These are phyloP conservation scores for Ganaspis brasiliensis DNA, from an alignment of 2,888 invertebrate species.

Conservation along the genomic window DNA sequence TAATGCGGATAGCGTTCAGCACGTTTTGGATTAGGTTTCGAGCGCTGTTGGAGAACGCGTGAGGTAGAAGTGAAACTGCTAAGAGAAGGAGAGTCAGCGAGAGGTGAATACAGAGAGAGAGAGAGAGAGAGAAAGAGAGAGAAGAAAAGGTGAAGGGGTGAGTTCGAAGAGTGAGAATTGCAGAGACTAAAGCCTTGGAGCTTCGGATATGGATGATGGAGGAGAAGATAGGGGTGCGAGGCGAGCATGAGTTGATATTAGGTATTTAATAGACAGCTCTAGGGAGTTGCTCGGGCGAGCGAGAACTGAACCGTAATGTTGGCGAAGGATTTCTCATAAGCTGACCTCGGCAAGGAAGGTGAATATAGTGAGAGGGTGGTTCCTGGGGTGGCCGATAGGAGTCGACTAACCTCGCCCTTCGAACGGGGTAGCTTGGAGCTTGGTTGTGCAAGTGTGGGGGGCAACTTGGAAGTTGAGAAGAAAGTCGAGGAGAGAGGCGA, in stretches of 20 bases:
- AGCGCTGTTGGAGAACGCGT: slow-evolving; percentile 49
- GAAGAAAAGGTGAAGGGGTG: slow-evolving; percentile 37
- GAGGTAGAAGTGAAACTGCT: slow-evolving; percentile 26
- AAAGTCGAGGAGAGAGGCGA: slow-evolving; percentile 19
- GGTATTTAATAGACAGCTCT: slow-evolving; percentile 77
- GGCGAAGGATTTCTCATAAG: slow-evolving; percentile 76
- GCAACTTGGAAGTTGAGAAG: slow-evolving; percentile 38
- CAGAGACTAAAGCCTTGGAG: slow-evolving; percentile 48
- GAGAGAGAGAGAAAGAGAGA: slow-evolving; percentile 20
- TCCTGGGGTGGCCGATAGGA: slow-evolving; percentile 43
- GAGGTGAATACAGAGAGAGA: slow-evolving; percentile 34
- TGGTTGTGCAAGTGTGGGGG: slow-evolving; percentile 40
- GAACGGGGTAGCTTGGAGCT: slow-evolving; percentile 20
- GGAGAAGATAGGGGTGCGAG: slow-evolving; percentile 13
- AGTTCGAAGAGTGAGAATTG: slow-evolving; percentile 31
- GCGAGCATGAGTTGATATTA: slow-evolving; percentile 73
- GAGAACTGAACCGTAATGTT: slow-evolving; percentile 63
- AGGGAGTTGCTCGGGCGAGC: slow-evolving; percentile 70
- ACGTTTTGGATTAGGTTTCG: slow-evolving; percentile 76
- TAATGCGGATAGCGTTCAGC: slow-evolving; percentile 72
- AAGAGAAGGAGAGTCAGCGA: neutral
- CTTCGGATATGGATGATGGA: slow-evolving; percentile 31
- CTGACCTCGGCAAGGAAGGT: slow-evolving; percentile 68
- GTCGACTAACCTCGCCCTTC: slow-evolving; percentile 49
- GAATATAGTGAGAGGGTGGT: slow-evolving; percentile 68